Conservation (phyloP, 53 echinoderm and acorn worm species). For the Echinometra lucunter region DNA sequence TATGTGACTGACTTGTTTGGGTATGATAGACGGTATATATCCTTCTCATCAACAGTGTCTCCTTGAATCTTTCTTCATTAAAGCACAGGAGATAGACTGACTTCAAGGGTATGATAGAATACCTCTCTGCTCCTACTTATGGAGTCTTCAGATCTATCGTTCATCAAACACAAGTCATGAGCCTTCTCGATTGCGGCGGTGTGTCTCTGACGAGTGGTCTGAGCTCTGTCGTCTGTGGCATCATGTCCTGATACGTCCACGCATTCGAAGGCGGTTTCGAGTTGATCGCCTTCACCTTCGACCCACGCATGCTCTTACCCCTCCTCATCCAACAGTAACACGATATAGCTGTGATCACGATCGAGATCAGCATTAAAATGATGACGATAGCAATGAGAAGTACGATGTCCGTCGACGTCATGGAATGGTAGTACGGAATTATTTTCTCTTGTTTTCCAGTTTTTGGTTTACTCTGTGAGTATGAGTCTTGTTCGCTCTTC, state of each 20-base stretch:
- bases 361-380: conserved; percentile 8
- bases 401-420: neutral
- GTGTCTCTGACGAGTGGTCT: conserved; percentile 26
- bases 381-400: neutral
- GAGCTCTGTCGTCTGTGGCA: conserved; percentile 1
- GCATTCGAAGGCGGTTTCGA: conserved; percentile 34
- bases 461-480: neutral
- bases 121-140: too few relatives aligned
- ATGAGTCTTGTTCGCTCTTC: neutral
- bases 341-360: conserved; percentile 25
- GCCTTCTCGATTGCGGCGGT: conserved; percentile 40
- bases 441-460: neutral
- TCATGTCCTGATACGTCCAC: conserved; percentile 58
- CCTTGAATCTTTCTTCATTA: neutral
- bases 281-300: neutral
- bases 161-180: conserved; percentile 46
- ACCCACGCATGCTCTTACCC: conserved; percentile 37
- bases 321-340: conserved; percentile 52
- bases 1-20: too few relatives aligned
- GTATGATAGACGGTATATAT: too few relatives aligned
- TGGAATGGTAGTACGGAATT: neutral
- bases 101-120: too few relatives aligned
- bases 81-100: too few relatives aligned
- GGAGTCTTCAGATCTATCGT: too few relatives aligned
- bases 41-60: too few relatives aligned